Base-by-base conservation (phyloP, 2,888 invertebrate genomes). In the Tuta absoluta region DNA sequence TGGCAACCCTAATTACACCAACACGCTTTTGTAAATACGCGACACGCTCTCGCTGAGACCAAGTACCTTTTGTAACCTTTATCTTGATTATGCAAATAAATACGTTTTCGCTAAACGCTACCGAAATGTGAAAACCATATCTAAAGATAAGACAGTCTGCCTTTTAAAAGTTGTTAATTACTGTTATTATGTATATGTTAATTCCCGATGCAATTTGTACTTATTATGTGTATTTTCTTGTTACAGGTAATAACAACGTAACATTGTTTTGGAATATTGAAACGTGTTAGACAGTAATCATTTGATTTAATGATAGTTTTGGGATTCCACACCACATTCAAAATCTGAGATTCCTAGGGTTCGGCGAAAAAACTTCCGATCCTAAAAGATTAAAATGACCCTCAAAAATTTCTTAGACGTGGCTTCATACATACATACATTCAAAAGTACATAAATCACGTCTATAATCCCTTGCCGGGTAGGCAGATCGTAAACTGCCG, bases 21-120 rank as follows among this genome's bases (percentile, higher is more conserved):
- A 56, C 56, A 56, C 66, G 66, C 66, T 66, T 74, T 67, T 71
- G 74, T 67, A 71, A 72, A 76, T 75, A 73, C 71, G 69, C 72
- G 68, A 71, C 69, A 65, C 64, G 51, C 23, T 62, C 61, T 69
- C 67, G 72, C 67, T 66, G 66, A 66, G 66, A 67, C 64, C 67
- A 67, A 67, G 69, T 72, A 69, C 63, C 71, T 71, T 23, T 53
- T 67, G 68, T 69, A 68, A 69, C 72, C 71, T 65, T 67, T 65
- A 53, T 49, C 51, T 63, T 63, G 53, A 57, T 62, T 57, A 62
- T 45, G 41, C 45, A 45, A 48, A 60, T 56, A 8, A 33, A 56
- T 33, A 33, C 33, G 8, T 56, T 14, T 53, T 56, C n/a, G 56
- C 24, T 53, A n/a, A n/a, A 53, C 21, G 48, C 19, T 48, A 48